Evolutionary conservation across 2,888 invertebrate genomes (phyloP), one percentile per base, ranked within the genome.

Genomic region (Volucella zonaria): DNA sequence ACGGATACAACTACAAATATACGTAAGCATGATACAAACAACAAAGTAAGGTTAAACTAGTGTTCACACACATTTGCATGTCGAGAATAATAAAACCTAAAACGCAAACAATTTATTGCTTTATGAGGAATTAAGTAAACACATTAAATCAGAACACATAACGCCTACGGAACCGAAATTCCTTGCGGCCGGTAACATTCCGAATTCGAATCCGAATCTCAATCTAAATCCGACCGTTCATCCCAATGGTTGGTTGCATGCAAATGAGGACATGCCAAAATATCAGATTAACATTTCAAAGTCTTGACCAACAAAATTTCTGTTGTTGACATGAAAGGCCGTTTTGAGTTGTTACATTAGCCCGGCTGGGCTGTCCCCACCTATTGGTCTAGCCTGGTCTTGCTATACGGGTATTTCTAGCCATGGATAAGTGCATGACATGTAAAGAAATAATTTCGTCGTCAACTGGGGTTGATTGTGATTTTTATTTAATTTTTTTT

Each of bases 271-370:
- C 78, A 79, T 64, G 73, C 64, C 79, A 73, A 73, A 79, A 79
- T 73, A 79, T 79, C 73, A 79, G 79, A 79, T 79, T 79, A 79
- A 73, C 73, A 73, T 66, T 79, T 79, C 79, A 79, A 79, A 79
- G 66, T 79, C 73, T 79, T 79, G 79, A 73, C 79, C 79, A 79
- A 73, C 79, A 79, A 79, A 79, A 79, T 73, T 73, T 52, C 73
- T 73, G 73, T 59, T 79, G 79, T 79, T 79, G 79, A 79, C 79
- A 79, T 79, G 79, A 79, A 79, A 79, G 79, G 52, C 79, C 79
- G 73, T 79, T 79, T 79, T 79, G 40, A 58, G 64, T 66, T 11
- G 66, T 51, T 31, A 75, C 58, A 18, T 59, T 76, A 61, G 68
- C 61, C 58, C 6, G 31, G 11, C 59, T 31, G 11, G 12, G 18